Evolutionary conservation across 2,113 vertebrate species (phyloP).

Genomic region (Riparia riparia): DNA sequence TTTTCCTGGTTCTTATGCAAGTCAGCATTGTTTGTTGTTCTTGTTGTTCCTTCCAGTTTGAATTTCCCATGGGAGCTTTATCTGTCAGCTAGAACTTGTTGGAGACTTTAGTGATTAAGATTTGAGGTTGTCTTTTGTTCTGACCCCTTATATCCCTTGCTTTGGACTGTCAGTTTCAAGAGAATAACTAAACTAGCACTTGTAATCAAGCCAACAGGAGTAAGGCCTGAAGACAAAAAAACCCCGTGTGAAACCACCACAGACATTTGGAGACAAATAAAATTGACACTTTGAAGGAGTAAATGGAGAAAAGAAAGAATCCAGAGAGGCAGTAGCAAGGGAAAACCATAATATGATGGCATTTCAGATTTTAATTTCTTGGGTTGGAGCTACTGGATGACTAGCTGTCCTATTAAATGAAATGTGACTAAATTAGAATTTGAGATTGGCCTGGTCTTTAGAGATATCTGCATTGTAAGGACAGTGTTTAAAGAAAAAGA

Average conservation of each 20-base stretch:
- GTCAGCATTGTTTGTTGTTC: background rate
- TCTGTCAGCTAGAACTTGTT: background rate
- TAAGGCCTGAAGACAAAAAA: background rate
- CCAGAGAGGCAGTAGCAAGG: background rate
- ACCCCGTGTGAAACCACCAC: background rate
- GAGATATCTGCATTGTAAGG: background rate
- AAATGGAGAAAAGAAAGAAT: background rate
- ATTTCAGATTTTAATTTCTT: background rate
- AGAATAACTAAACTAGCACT: background rate
- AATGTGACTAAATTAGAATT: background rate
- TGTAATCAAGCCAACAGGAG: background rate
- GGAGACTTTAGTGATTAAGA: background rate
- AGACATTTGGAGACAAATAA: background rate
- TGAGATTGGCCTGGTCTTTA: background rate
- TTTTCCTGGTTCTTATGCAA: background rate
- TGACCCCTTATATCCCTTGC: background rate
- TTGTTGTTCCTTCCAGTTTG: background rate
- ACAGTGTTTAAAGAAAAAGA: background rate
- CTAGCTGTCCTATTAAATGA: background rate
- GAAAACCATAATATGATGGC: fast-evolving
- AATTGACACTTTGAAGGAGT: background rate
- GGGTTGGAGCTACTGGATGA: background rate
- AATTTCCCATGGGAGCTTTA: background rate
- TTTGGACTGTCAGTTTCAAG: background rate
- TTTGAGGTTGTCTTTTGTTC: background rate